Percentiles rank a stretch among this genome's conserved stretches.
phyloP scores from a whole-genome alignment of 1,140 invertebrate species.

The Trinorchestia longiramus region DNA sequence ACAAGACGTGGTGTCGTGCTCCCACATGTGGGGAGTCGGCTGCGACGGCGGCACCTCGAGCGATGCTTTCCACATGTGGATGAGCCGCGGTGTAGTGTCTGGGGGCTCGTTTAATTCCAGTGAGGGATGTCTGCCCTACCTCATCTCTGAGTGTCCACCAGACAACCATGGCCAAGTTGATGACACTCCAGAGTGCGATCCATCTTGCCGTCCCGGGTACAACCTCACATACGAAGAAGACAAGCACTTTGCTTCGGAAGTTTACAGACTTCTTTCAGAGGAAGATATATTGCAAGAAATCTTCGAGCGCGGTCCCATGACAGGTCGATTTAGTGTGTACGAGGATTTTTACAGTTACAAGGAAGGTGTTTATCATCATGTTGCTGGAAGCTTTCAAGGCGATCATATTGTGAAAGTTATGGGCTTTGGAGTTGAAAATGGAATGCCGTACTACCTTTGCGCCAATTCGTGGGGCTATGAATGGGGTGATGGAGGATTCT shows the following conservation, averaged over 20 bases:
- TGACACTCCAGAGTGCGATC: not conserved
- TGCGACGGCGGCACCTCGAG: slow-evolving; percentile 86
- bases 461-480: slow-evolving; percentile 94
- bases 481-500: slow-evolving; percentile 83
- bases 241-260: slow-evolving; percentile 79
- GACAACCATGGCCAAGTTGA: not conserved
- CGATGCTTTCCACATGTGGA: slow-evolving; percentile 90
- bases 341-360: slow-evolving; percentile 89
- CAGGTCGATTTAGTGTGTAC: slow-evolving; percentile 91
- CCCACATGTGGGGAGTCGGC: slow-evolving; percentile 84
- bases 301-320: slow-evolving; percentile 89
- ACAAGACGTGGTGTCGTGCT: slow-evolving; percentile 90
- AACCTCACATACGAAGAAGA: not conserved
- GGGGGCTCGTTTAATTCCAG: slow-evolving; percentile 84
- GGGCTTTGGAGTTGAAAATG: slow-evolving; percentile 87
- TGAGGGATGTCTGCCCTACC: slow-evolving; percentile 87
- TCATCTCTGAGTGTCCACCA: slow-evolving; percentile 79
- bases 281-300: slow-evolving; percentile 87
- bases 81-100: slow-evolving; percentile 82
- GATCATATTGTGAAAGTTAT: slow-evolving; percentile 92
- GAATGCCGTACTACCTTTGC: slow-evolving; percentile 87
- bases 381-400: slow-evolving; percentile 80
- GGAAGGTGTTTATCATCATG: slow-evolving; percentile 87
- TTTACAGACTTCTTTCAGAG: slow-evolving; percentile 79
- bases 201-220: not conserved